Base-by-base conservation (phyloP, 1,140 invertebrate species). In the Drosophila pandora region DNA sequence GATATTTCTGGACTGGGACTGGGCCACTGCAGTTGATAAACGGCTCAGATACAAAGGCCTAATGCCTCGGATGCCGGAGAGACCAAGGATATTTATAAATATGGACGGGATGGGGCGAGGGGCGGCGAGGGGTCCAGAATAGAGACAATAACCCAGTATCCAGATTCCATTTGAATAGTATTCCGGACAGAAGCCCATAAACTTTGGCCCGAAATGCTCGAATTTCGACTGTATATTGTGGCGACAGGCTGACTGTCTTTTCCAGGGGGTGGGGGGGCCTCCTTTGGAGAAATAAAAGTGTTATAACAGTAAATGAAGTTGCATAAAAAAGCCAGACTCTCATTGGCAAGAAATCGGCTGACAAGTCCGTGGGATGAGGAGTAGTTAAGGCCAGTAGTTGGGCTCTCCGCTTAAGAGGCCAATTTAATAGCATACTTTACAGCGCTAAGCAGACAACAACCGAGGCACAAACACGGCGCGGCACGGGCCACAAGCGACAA, bases 351-450 rank as follows among this genome's bases (percentile, higher is more conserved):
- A 82, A 78, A 76, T 85, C 62, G 68, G 70, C 65, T 69, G 78
- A 82, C 59, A 69, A 71, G 68, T 81, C 78, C 67, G 75, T 58
- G 62, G 25, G 41, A 21, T 21, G 8, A 43, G 17, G 17, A 43
- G 53, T 48, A 59, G 54, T 54, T 32, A 7, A 55, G 64, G 43
- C 30, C 21, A 49, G 64, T 57, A 48, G 47, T 64, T 70, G 17
- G 41, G 30, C 65, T 72, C 10, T 67, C 39, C 75, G 72, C 41
- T 21, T 43, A 43, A 43, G 8, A 21, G 78, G 84, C 80, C 89
- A 90, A 90, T 90, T 90, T 89, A 89, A 89, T 90, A 68, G 84
- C 83, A 85, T 90, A 79, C 80, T 90, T 85, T 79, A 71, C 79
- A 76, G 79, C 84, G 65, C 79, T 90, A 90, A 90, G 84, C 76